phyloP scores from a whole-genome alignment of 64 coral and sea anemone genomes.

The Stylophora pistillata region DNA sequence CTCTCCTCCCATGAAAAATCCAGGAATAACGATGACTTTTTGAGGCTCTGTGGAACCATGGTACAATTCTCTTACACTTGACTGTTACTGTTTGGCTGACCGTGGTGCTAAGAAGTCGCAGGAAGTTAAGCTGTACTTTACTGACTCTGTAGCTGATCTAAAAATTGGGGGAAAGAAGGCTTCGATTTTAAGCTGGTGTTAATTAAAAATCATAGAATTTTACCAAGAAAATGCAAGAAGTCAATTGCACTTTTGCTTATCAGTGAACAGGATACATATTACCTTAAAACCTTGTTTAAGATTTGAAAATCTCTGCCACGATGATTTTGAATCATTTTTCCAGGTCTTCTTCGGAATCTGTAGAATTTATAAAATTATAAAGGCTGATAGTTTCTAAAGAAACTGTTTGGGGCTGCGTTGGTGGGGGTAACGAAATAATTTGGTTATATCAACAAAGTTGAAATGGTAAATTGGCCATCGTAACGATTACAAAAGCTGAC shows the following conservation, averaged over 20 bases:
- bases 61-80: conserved; percentile 86
- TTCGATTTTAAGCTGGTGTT: not conserved
- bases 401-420: no score
- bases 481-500: no score
- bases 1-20: conserved; percentile 86
- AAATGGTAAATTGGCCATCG: no score
- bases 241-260: no score
- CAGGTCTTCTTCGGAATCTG: conserved; percentile 64
- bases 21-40: conserved; percentile 81
- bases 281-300: conserved; percentile 61
- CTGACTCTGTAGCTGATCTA: conserved; percentile 81
- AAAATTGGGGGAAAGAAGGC: not conserved
- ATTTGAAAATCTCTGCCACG: conserved; percentile 57
- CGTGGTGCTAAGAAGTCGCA: conserved; percentile 75
- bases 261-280: not conserved
- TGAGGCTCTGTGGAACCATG: conserved; percentile 77
- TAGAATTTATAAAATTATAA: not conserved
- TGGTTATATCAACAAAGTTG: no score
- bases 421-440: no score
- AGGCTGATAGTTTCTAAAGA: no score
- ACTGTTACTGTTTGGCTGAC: conserved; percentile 72
- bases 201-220: not conserved
- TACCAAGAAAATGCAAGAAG: no score
- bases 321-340: conserved; percentile 27
- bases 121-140: conserved; percentile 88